Evolutionary conservation across 2,797 vertebrate species (phyloP).

Genomic region (Cichlasoma orientale): DNA sequence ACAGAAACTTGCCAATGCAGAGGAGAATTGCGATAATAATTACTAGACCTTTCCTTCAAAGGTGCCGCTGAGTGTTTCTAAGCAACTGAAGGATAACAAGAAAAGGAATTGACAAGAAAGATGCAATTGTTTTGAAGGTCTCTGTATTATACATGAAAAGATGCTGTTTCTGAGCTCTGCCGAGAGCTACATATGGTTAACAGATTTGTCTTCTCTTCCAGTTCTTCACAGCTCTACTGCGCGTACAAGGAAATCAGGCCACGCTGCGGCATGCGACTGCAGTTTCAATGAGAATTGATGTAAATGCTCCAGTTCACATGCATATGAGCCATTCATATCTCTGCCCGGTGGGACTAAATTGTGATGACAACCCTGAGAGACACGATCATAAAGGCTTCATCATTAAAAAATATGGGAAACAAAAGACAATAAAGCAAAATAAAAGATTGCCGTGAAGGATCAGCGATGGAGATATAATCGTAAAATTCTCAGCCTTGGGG

Average conservation of each 20-base stretch:
- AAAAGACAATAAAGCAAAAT: conserved; percentile 56
- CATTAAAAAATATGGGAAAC: conserved; percentile 10
- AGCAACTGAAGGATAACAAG: conserved; percentile 16
- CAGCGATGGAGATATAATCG: conserved; percentile 34
- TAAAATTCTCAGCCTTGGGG: conserved; percentile 39
- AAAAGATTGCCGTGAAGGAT: conserved; percentile 54
- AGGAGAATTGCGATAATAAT: conserved; percentile 44
- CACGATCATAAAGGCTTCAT: conserved; percentile 62
- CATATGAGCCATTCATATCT: conserved; percentile 52
- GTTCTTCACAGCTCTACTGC: conserved; percentile 45
- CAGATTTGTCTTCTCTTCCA: conserved; percentile 56
- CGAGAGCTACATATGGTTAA: conserved; percentile 51
- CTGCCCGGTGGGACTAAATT: conserved; percentile 61
- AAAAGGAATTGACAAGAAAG: conserved; percentile 58
- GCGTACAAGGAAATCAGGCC: conserved; percentile 54
- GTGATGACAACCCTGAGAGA: conserved; percentile 67
- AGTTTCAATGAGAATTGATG: conserved; percentile 56
- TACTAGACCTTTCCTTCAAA: conserved; percentile 50
- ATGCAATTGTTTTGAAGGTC: conserved; percentile 65
- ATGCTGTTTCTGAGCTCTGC: conserved; percentile 45
- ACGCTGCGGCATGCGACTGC: conserved; percentile 27
- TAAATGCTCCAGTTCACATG: conserved; percentile 66
- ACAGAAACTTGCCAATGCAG: conserved; percentile 31
- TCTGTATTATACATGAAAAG: conserved; percentile 69
- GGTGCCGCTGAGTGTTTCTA: conserved; percentile 27